Base-by-base conservation (phyloP, 2,113 vertebrate species). In the Cranoglanis bouderius region DNA sequence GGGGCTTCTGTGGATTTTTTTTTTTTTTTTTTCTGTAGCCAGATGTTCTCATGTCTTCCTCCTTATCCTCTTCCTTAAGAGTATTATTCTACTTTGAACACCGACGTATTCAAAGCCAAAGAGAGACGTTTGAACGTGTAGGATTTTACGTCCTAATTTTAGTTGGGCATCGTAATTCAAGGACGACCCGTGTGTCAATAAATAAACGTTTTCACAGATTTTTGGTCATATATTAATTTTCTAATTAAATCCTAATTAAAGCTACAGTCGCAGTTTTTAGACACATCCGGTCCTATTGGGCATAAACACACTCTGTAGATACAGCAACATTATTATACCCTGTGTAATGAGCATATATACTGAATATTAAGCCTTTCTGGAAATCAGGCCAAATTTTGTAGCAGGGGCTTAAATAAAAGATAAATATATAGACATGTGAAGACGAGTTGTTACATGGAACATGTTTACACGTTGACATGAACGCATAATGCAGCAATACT, bases 31-130 rank as follows among this genome's bases (percentile, higher is more conserved):
- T 93, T 92, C 83, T 91, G 84, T 82, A 91, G 80, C 59, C 89
- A 92, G 89, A 92, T 93, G 92, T 91, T 88, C 81, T 90, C 87
- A 91, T 83, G 18, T 24, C 88, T 91, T 88, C 88, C 72, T 38
- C 80, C 91, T 75, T 24, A 92, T 89, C 88, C 90, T 91, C 89
- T 61, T 77, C 78, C 86, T 91, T 77, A 84, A 88, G 91, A 84
- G 29, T 77, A 46, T 77, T 26, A 51, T 51, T 80, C n/a, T 21
- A 46, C 46, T 77, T 74, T 13, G 19, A 72, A 8, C 32, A 40
- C 65, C 18, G 16, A 12, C 18, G 13, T 38, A 21, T 74, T 74
- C 70, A 1, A 8, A 70, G 32, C 32, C 63, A 2, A 63, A 63
- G 29, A 61, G 26, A 63, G 2, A 24, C 21, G 10, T 75, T 26